phyloP scores from a whole-genome alignment of 2,113 vertebrate species.

The Recurvirostra avosetta region DNA sequence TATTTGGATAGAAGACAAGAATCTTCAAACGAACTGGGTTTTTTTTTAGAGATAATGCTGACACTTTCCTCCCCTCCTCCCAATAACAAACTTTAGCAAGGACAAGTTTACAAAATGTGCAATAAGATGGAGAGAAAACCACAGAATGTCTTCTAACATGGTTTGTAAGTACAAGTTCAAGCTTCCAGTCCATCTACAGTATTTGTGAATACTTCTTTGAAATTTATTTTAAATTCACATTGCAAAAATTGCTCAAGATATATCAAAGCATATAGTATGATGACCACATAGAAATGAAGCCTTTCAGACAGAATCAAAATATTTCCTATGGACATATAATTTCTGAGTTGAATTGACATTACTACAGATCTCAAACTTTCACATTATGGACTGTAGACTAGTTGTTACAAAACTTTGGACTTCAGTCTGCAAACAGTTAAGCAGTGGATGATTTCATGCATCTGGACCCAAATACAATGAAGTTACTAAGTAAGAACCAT shows the following conservation, averaged over 20 bases:
- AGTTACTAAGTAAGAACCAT: not conserved
- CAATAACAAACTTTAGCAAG: not conserved
- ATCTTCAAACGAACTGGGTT: not conserved
- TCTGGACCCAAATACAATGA: not conserved
- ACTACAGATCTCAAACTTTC: not conserved
- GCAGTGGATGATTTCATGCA: not conserved
- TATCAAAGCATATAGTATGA: not conserved
- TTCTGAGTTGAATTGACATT: not conserved
- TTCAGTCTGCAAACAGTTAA: not conserved
- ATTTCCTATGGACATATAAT: not conserved
- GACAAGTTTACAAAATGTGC: not conserved
- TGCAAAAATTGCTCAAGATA: not conserved
- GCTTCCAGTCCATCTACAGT: not conserved
- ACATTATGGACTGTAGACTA: not conserved
- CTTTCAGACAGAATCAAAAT: not conserved
- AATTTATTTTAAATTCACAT: not conserved
- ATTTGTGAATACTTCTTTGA: not conserved
- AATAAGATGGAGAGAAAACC: not conserved
- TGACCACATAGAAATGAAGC: not conserved
- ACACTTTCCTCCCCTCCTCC: not conserved
- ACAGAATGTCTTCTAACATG: not conserved
- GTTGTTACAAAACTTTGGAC: not conserved
- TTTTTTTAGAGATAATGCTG: not conserved
- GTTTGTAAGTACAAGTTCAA: not conserved
- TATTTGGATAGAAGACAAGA: slow-evolving; percentile 21